phyloP scores from a whole-genome alignment of 2,113 vertebrate genomes.

The Vicugna pacos region DNA sequence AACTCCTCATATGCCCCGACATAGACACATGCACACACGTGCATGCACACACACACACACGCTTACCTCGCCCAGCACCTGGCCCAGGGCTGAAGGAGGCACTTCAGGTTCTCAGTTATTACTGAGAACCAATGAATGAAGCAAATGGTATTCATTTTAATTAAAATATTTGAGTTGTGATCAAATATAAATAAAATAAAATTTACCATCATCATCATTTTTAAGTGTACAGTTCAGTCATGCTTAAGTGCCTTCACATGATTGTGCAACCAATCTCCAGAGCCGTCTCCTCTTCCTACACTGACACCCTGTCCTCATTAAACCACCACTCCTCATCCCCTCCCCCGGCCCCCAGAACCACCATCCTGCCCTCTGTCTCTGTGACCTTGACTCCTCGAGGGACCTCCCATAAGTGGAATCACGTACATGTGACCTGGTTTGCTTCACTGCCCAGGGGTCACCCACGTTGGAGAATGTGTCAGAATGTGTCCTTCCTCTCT shows the following conservation, averaged over 20 bases:
- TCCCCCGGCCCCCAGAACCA: neutral
- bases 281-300: neutral
- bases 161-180: neutral
- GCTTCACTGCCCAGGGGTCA: accelerated
- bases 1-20: accelerated
- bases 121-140: neutral
- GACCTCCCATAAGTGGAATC: accelerated
- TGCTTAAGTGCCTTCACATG: accelerated
- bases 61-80: neutral
- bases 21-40: no score
- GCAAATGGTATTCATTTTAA: neutral
- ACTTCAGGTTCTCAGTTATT: no score
- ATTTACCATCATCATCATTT: neutral
- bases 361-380: neutral
- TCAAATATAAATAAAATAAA: neutral
- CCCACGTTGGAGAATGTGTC: accelerated
- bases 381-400: neutral
- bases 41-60: no score
- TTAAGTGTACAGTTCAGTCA: neutral
- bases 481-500: neutral
- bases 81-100: neutral
- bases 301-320: neutral
- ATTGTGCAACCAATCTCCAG: accelerated
- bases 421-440: accelerated
- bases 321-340: accelerated